These are phyloP conservation scores for Pristionchus exspectatus DNA, from an alignment of 2,888 invertebrate species.

Conservation along the genomic window DNA sequence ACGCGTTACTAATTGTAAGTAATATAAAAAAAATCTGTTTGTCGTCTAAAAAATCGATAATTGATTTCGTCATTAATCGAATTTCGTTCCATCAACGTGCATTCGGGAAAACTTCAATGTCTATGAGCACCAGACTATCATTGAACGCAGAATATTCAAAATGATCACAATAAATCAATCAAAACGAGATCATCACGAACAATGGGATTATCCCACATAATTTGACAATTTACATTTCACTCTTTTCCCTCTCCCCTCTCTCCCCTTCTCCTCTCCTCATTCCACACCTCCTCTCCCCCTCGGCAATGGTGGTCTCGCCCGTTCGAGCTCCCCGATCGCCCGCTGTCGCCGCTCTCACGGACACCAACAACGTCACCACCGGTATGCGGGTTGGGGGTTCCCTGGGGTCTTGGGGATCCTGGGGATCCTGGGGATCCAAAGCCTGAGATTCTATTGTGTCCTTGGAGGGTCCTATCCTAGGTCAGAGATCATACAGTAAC, in stretches of 20 bases:
- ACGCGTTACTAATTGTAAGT: no score
- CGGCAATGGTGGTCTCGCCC: constrained; percentile 25
- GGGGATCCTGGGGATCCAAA: neutral
- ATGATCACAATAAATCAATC: no score
- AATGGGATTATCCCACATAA: neutral
- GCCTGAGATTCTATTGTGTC: neutral
- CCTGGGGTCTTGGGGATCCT: neutral
- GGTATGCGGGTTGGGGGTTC: neutral
- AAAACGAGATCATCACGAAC: neutral
- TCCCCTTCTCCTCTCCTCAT: constrained; percentile 1
- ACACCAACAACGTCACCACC: neutral
- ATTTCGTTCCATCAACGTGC: no score
- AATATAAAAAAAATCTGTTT: no score
- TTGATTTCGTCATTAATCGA: no score
- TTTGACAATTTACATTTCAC: neutral
- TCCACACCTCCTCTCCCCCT: neutral
- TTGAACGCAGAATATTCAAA: no score
- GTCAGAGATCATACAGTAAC: neutral
- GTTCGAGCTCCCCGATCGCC: neutral
- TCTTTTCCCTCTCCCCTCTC: neutral
- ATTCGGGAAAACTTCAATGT: no score
- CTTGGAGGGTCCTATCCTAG: no score
- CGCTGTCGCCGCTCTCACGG: neutral
- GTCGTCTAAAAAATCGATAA: no score
- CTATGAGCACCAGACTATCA: no score